These are phyloP conservation scores for Pristionchus pacificus DNA, from an alignment of 1,140 invertebrate species.

Conservation along the genomic window DNA sequence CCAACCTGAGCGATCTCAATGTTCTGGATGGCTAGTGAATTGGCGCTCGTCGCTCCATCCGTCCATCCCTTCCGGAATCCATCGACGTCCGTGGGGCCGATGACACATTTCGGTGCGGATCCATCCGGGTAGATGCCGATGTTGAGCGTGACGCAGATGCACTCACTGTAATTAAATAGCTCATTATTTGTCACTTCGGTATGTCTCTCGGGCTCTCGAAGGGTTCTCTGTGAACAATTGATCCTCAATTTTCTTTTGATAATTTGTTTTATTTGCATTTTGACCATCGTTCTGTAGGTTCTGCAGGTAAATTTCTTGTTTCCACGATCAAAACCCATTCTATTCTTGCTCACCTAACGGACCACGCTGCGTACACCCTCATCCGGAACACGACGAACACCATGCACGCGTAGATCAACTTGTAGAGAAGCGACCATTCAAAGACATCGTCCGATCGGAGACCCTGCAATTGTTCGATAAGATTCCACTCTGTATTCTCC, in stretches of 20 bases:
- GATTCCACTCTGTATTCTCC: too few relatives aligned
- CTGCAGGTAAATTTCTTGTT: too few relatives aligned
- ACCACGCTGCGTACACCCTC: constrained; percentile 71
- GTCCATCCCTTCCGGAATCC: too few relatives aligned
- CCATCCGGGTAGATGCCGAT: constrained; percentile 80
- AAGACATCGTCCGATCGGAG: constrained; percentile 57
- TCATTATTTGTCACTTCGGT: constrained; percentile 62
- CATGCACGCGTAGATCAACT: constrained; percentile 78
- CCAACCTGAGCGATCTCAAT: constrained; percentile 52
- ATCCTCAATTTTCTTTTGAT: too few relatives aligned
- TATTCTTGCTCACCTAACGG: too few relatives aligned
- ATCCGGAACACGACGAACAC: constrained; percentile 81
- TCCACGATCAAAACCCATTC: too few relatives aligned
- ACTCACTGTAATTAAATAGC: constrained; percentile 75
- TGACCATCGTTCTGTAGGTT: too few relatives aligned
- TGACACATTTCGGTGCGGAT: constrained; percentile 70
- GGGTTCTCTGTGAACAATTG: not conserved
- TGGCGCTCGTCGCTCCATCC: constrained; percentile 68
- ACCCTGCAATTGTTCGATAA: too few relatives aligned
- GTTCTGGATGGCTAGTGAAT: constrained; percentile 71
- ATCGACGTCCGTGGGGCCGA: constrained; percentile 70
- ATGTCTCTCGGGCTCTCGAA: not conserved
- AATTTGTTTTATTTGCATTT: too few relatives aligned
- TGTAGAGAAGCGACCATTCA: constrained; percentile 66
- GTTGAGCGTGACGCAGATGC: constrained; percentile 81